A percentile compares a stretch with the other conserved stretches of the same genome.
Evolutionary conservation across 2,888 invertebrate species (phyloP).

Genomic region (Falcaria lacertinaria): DNA sequence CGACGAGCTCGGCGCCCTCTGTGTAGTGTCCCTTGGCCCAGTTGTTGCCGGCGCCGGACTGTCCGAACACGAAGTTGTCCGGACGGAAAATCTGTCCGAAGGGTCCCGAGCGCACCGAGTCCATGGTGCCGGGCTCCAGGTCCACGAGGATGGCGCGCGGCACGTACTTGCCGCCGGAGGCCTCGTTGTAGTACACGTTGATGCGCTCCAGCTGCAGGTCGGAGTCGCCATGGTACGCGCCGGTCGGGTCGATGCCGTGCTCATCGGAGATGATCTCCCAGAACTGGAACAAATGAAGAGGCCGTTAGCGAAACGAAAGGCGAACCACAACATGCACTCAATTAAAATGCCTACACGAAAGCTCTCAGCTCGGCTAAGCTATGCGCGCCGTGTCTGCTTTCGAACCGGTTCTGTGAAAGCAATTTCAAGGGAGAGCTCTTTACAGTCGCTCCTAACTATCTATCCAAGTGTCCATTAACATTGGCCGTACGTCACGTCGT

Average conservation of each 20-base stretch:
- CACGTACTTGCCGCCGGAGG: constrained; percentile 80
- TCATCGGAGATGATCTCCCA: constrained; percentile 98
- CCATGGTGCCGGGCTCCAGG: constrained; percentile 79
- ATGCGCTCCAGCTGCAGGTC: constrained; percentile 95
- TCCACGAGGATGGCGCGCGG: constrained; percentile 69
- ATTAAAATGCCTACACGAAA: constrained; percentile 61
- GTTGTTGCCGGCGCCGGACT: constrained; percentile 81
- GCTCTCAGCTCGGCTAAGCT: constrained; percentile 39
- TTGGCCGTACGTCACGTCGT: constrained; percentile 23
- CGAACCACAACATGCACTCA: constrained; percentile 36
- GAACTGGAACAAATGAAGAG: constrained; percentile 81
- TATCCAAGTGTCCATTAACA: constrained; percentile 25
- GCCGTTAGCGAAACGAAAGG: constrained; percentile 81
- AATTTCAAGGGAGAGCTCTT: constrained; percentile 28
- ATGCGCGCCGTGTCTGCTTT: constrained; percentile 46
- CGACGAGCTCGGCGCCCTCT: constrained; percentile 83
- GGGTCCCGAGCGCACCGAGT: constrained; percentile 84
- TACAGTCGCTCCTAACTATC: constrained; percentile 22
- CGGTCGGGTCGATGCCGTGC: constrained; percentile 95
- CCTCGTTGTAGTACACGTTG: constrained; percentile 98
- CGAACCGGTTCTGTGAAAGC: constrained; percentile 53
- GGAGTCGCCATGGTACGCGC: constrained; percentile 92
- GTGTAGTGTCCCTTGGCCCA: constrained; percentile 86
- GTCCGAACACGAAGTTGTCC: constrained; percentile 86
- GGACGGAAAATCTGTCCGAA: constrained; percentile 88